Conservation (phyloP, 37 sponge, comb jelly and placozoan species). For the Petrosia ficiformis region DNA sequence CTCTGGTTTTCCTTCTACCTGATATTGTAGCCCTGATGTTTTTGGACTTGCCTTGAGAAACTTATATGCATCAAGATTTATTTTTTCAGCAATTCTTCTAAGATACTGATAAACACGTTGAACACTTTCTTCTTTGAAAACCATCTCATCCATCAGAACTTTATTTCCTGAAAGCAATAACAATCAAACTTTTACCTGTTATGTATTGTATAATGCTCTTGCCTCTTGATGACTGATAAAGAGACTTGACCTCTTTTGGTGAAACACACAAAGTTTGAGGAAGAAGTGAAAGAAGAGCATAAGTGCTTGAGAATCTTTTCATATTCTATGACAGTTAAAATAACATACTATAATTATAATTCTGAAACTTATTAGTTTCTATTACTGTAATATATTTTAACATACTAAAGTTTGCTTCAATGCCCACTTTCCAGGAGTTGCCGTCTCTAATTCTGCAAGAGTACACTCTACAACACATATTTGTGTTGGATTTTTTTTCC, state of each 20-base stretch:
- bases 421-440: neutral
- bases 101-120: slow-evolving; percentile 15
- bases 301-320: neutral
- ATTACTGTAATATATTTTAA: neutral
- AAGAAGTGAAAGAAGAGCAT: neutral
- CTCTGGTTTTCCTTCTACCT: neutral
- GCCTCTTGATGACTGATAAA: neutral
- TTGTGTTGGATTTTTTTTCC: slow-evolving; percentile 39
- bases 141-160: neutral
- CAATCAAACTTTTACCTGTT: neutral
- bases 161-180: neutral
- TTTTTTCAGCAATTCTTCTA: neutral
- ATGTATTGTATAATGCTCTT: too few relatives aligned
- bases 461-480: slow-evolving; percentile 68
- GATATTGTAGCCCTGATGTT: too few relatives aligned
- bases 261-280: slow-evolving; percentile 7
- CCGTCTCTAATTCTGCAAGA: neutral
- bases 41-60: neutral
- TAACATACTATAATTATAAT: neutral
- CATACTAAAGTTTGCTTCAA: neutral
- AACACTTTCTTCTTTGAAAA: neutral
- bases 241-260: neutral
- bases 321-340: neutral
- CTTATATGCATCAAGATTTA: neutral
- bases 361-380: neutral